A percentile compares a stretch with the other conserved stretches of the same genome.
These are phyloP conservation scores for Lypha dubia DNA, from an alignment of 2,888 invertebrate species.

Conservation along the genomic window DNA sequence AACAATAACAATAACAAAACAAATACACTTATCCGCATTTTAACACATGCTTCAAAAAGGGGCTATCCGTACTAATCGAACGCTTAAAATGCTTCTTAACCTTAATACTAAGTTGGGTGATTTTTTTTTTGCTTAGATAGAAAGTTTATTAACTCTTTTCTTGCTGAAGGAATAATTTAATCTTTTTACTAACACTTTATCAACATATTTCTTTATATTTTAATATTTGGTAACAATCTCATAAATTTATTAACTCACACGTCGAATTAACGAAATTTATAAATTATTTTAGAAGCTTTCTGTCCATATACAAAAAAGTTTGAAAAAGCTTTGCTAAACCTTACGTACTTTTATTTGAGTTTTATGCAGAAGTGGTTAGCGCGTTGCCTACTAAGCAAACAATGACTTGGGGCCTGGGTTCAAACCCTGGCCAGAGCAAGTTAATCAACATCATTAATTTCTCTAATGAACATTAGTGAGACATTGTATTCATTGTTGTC, in stretches of 20 bases:
- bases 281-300: background rate
- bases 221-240: background rate
- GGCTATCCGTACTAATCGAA: background rate
- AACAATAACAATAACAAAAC: conserved; percentile 28
- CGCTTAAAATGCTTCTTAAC: conserved; percentile 14
- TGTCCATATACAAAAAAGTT: background rate
- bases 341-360: too few relatives aligned
- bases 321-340: background rate
- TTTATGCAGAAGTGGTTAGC: too few relatives aligned
- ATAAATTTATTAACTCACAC: background rate
- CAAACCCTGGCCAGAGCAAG: too few relatives aligned
- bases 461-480: too few relatives aligned
- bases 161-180: background rate
- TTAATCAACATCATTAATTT: too few relatives aligned
- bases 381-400: too few relatives aligned
- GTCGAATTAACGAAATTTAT: background rate
- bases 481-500: too few relatives aligned
- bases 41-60: conserved; percentile 28
- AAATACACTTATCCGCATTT: conserved; percentile 20
- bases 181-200: background rate
- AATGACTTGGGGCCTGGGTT: too few relatives aligned
- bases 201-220: too few relatives aligned
- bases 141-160: background rate
- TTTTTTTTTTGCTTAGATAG: background rate
- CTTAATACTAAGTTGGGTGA: background rate